Percentiles rank a stretch among this genome's conserved stretches.
Evolutionary conservation across 64 coral and sea anemone species (phyloP).

Genomic region (Catalaphyllia jardinei): DNA sequence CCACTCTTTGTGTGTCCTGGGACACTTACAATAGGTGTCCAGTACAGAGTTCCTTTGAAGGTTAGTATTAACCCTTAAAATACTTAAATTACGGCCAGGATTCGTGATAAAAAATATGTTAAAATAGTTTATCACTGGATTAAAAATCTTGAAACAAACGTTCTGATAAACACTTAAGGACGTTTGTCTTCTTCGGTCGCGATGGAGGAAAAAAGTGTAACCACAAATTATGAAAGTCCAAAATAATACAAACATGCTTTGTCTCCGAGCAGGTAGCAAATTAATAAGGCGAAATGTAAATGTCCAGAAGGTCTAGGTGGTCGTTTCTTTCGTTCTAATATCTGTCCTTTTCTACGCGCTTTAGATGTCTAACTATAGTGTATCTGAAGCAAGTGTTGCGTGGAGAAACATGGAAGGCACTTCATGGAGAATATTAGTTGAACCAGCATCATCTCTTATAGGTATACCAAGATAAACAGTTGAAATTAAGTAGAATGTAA

Average conservation of each 20-base stretch:
- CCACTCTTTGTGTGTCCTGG: conserved; percentile 75
- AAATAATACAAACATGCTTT: no score
- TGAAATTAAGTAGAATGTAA: no score
- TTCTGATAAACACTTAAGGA: no score
- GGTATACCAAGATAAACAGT: neutral
- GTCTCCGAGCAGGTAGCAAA: no score
- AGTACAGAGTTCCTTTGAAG: conserved; percentile 79
- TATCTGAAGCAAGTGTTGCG: conserved; percentile 13
- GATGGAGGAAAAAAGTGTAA: no score
- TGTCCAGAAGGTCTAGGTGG: no score
- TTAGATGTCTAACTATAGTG: conserved; percentile 26
- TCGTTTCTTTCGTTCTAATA: neutral
- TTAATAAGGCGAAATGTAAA: no score
- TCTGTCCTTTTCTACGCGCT: neutral
- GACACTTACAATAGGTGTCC: conserved; percentile 52
- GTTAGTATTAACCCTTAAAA: conserved; percentile 15
- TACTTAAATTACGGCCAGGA: neutral
- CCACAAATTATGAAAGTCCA: no score
- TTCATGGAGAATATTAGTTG: neutral
- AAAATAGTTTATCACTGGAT: no score
- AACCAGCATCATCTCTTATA: conserved; percentile 9
- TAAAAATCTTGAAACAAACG: no score
- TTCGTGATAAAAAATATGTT: no score
- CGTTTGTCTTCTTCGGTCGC: no score
- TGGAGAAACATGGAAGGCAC: conserved; percentile 8